Evolutionary conservation across 2,113 vertebrate genomes (phyloP), one percentile per base, ranked within the genome.

Genomic region (Microcebus lehilahytsara): DNA sequence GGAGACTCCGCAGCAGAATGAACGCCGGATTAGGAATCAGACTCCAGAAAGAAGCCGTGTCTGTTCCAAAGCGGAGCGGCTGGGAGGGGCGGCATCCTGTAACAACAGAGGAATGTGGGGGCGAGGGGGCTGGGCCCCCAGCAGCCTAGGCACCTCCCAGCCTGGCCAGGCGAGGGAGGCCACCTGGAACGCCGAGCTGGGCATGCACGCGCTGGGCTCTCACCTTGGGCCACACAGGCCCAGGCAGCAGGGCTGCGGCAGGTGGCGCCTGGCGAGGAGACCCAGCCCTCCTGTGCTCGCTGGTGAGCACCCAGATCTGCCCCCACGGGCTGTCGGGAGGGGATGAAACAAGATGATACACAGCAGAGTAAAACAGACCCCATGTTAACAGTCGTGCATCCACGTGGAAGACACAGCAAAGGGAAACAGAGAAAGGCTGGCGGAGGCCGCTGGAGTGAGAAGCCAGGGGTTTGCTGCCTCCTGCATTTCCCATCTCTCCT

Each of bases 401-500:
- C 1, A 0, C 12, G 9, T 12, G 56, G 46, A 87, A 74, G 75
- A 16, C 3, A 20, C 72, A 2, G 37, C 80, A 16, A 8, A 46
- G 10, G 16, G 60, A 53, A 8, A 12, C 30, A 10, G 11, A 9
- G 25, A 30, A 30, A 58, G 25, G 23, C 27, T 1, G 9, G 6
- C 0, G 0, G 0, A 0, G 27, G n/a, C 10, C 0, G 0, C 62
- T 3, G 12, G 30, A 75, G 17, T 49, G 74, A 34, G 77, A 14
- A 37, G 81, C 37, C 0, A 0, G 5, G 2, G 1, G 4, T 20
- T 16, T 30, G 4, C 9, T 22, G 12, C 6, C 9, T 16, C 2
- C 37, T 27, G 40, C 0, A 0, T 34, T 5, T 37, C n/a, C 78
- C 9, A 3, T 34, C 46, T 6, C 5, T 4, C 42, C 80, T 32